Base-by-base conservation (phyloP, 2,113 vertebrate species). In the Polyodon spathula region DNA sequence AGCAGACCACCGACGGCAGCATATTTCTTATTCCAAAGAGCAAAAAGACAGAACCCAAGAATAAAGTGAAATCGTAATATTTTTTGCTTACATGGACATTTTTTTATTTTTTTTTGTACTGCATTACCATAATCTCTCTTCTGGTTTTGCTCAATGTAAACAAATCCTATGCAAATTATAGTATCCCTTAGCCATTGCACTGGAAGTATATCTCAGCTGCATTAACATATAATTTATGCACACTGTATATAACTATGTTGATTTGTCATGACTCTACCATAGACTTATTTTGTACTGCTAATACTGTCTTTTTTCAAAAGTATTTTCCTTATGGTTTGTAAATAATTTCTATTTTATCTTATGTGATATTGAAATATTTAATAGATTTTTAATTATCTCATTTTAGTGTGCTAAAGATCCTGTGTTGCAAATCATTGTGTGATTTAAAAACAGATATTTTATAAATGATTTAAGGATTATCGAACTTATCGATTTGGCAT, bases 21-120 rank as follows among this genome's bases (percentile, higher is more conserved):
- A 78, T 99, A 60, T 98, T 94, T 61, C 92, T 99, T 3, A 92
- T 99, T 70, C 94, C 96, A 14, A 93, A 93, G 71, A 78, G 87
- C 67, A 97, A 87, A 84, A 94, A 91, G 76, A 85, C 88, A 72
- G 83, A 84, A 43, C 64, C 75, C 52, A 92, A 90, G 76, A 78
- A 79, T 73, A 75, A 88, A 69, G 40, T 64, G 59, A 59, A 71
- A 55, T 77, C 76, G 64, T 71, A 62, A 67, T n/a, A n/a, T 55
- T 59, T n/a, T 72, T 69, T 53, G 17, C 72, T 68, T 71, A 50
- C 46, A 50, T 40, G 41, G 59, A 60, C 70, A 58, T 77, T 71
- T 66, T n/a, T n/a, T n/a, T n/a, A n/a, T n/a, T n/a, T n/a, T n/a
- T n/a, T n/a, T 70, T 70, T 78, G 78, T 83, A 84, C 78, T 67